Evolutionary conservation across 2,888 invertebrate genomes (phyloP).

Genomic region (Caenorhabditis panamensis): DNA sequence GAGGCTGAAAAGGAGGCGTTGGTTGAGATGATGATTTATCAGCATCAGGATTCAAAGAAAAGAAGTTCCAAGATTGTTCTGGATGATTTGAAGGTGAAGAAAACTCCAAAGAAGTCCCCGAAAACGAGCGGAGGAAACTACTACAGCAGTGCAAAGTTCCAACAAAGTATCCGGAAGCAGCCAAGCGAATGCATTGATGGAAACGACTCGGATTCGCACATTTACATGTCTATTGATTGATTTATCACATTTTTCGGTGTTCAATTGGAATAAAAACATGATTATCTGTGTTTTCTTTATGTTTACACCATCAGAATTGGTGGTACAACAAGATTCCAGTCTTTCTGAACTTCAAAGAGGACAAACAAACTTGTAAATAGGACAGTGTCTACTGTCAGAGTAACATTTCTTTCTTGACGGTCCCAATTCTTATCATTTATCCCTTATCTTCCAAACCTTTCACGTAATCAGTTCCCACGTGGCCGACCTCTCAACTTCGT

Average conservation of each 20-base stretch:
- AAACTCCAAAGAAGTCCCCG: neutral
- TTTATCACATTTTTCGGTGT: neutral
- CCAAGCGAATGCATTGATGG: neutral
- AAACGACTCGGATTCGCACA: no score
- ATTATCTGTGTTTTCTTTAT: neutral
- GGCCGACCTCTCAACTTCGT: no score
- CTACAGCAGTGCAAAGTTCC: neutral
- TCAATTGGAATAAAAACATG: no score
- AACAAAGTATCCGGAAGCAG: neutral
- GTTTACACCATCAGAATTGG: no score
- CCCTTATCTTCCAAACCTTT: neutral
- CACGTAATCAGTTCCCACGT: no score
- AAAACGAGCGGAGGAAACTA: conserved; percentile 2
- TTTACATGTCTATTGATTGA: conserved; percentile 17
- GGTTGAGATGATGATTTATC: conserved; percentile 23
- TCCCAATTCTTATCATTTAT: neutral
- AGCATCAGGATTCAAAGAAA: conserved; percentile 12
- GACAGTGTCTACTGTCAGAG: no score
- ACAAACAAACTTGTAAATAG: no score
- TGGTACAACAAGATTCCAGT: no score
- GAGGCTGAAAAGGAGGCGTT: conserved; percentile 25
- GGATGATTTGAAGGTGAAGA: conserved; percentile 4
- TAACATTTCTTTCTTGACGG: no score
- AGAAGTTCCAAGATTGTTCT: neutral
- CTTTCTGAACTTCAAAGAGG: no score